A percentile compares a stretch with the other conserved stretches of the same genome.
These are phyloP conservation scores for Stegostoma tigrinum DNA, from an alignment of 2,113 vertebrate genomes.

Conservation along the genomic window DNA sequence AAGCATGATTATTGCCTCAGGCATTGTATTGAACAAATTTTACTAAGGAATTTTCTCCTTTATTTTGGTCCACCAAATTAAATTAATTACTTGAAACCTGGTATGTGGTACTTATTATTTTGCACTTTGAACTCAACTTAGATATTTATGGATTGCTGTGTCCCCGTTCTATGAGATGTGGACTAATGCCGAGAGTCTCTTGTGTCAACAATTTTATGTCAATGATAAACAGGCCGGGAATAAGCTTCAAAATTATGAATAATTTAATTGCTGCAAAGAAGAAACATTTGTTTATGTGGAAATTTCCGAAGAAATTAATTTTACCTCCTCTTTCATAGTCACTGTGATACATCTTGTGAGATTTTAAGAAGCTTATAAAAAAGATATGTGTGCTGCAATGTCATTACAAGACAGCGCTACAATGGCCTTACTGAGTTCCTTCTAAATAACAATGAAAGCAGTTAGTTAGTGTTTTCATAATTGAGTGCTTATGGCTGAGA, in stretches of 20 bases:
- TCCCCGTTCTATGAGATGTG: background rate
- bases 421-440: conserved; percentile 16
- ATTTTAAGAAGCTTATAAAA: conserved; percentile 36
- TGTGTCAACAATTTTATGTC: background rate
- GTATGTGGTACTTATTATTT: background rate
- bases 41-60: background rate
- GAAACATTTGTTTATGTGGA: background rate
- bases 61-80: background rate
- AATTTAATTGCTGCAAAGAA: conserved; percentile 22
- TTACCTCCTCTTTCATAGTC: conserved; percentile 19
- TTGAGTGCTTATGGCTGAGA: conserved; percentile 13
- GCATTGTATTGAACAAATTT: background rate
- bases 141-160: background rate
- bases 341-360: conserved; percentile 6
- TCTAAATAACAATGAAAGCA: background rate
- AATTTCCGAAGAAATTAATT: conserved; percentile 22
- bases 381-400: background rate
- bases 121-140: background rate
- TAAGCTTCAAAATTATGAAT: background rate
- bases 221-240: conserved; percentile 11
- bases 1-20: background rate
- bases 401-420: background rate
- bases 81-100: background rate
- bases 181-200: background rate
- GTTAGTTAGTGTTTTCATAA: background rate